These are phyloP conservation scores for Cryptocheilus praepositus DNA, from an alignment of 2,888 invertebrate species.

Conservation along the genomic window DNA sequence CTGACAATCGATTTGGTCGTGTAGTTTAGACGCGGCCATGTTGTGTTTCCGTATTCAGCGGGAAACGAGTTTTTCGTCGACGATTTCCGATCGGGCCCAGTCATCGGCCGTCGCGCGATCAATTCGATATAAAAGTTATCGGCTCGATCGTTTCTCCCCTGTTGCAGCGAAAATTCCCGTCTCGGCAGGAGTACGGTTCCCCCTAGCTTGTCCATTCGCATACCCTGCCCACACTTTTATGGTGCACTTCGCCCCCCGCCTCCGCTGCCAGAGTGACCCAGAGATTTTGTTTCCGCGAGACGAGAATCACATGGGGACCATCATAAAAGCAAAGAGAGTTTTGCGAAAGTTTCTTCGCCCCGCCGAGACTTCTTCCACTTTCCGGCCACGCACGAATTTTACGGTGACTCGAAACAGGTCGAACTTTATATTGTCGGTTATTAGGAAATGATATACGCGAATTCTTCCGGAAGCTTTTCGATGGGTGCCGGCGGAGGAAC, in stretches of 20 bases:
- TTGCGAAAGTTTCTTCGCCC: conserved; percentile 29
- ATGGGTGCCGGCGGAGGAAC: neutral
- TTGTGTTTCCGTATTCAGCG: too few species aligned
- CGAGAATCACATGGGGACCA: conserved; percentile 30
- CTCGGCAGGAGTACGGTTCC: too few species aligned
- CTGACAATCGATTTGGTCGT: conserved; percentile 43
- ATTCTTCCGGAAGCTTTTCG: neutral
- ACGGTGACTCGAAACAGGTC: conserved; percentile 46
- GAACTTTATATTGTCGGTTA: conserved; percentile 52
- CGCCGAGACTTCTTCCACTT: conserved; percentile 33
- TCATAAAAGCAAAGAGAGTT: conserved; percentile 33
- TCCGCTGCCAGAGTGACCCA: conserved; percentile 14
- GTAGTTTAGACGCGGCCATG: conserved; percentile 16
- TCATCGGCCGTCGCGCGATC: too few species aligned
- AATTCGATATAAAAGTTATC: too few species aligned
- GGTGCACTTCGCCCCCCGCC: neutral
- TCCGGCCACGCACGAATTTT: conserved; percentile 45
- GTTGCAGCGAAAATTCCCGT: too few species aligned
- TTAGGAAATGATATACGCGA: conserved; percentile 46
- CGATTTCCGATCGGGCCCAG: too few species aligned
- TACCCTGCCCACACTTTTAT: neutral
- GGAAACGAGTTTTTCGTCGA: too few species aligned
- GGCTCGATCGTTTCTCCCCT: too few species aligned
- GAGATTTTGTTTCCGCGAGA: conserved; percentile 45
- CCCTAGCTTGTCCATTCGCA: too few species aligned